A percentile compares a stretch with the other conserved stretches of the same genome.
These are phyloP conservation scores for Lethenteron camtschaticum DNA, from an alignment of 2,113 vertebrate species.

Conservation along the genomic window DNA sequence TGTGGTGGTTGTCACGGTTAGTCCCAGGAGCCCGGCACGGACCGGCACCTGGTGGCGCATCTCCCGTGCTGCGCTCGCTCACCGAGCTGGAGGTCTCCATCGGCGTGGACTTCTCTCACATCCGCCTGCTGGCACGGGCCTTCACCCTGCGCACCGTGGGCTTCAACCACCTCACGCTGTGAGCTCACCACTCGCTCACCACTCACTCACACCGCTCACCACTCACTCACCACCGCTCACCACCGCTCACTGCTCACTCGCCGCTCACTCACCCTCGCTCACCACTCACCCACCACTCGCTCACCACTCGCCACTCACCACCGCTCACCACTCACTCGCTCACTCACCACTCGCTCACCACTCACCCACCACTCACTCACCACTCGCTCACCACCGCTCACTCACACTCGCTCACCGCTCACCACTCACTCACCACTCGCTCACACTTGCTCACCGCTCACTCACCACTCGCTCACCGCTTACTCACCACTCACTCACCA, in stretches of 20 bases:
- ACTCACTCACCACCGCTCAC: conserved; percentile 10
- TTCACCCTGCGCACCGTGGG: conserved; percentile 93
- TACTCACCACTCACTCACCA: conserved; percentile 14
- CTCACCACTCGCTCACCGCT: no score
- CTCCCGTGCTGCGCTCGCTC: conserved; percentile 87
- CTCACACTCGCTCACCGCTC: conserved; percentile 14
- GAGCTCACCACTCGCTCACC: conserved; percentile 20
- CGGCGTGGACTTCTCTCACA: conserved; percentile 74
- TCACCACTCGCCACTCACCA: no score
- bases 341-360: conserved; percentile 9
- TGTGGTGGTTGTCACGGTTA: conserved; percentile 12
- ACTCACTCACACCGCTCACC: neutral
- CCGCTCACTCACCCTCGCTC: neutral
- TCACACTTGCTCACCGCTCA: no score
- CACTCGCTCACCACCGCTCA: neutral
- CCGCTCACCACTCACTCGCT: no score
- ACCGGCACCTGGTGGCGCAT: conserved; percentile 87
- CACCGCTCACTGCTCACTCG: conserved; percentile 9
- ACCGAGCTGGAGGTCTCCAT: conserved; percentile 73
- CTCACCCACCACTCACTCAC: neutral
- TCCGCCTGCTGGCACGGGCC: conserved; percentile 65
- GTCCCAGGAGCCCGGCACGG: conserved; percentile 81
- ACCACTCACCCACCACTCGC: neutral
- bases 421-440: neutral
- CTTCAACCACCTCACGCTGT: conserved; percentile 97